A percentile compares a stretch with the other conserved stretches of the same genome.
Conservation (phyloP, 2,888 invertebrate genomes). For the Tolmerus cingulatus region DNA sequence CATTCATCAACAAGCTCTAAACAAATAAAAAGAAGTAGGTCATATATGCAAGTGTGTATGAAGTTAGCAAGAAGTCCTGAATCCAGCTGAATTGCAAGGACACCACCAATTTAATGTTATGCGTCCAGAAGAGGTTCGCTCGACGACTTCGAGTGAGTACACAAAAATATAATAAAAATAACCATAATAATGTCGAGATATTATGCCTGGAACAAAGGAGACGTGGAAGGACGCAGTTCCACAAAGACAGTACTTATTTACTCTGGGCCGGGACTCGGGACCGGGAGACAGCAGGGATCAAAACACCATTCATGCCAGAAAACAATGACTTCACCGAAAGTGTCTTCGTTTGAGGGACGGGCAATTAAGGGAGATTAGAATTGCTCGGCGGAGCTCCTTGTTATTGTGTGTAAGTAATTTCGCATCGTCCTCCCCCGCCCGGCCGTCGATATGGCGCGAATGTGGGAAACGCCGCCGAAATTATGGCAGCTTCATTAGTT, state of each 20-base stretch:
- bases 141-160: background rate
- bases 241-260: background rate
- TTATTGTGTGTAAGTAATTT: background rate
- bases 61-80: background rate
- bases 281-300: background rate
- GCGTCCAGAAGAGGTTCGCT: background rate
- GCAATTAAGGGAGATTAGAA: constrained; percentile 12
- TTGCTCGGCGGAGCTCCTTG: background rate
- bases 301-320: background rate
- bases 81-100: background rate
- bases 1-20: background rate
- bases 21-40: background rate
- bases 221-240: background rate
- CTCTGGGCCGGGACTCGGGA: background rate
- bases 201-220: background rate
- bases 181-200: background rate
- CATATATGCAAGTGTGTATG: background rate
- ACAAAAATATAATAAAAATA: background rate
- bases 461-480: background rate
- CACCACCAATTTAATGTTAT: background rate
- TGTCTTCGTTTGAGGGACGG: background rate
- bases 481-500: constrained; percentile 19
- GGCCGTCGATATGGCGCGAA: background rate
- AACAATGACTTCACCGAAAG: background rate
- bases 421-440: background rate